phyloP scores from a whole-genome alignment of 1,140 invertebrate species.

The Drosophila bocqueti region DNA sequence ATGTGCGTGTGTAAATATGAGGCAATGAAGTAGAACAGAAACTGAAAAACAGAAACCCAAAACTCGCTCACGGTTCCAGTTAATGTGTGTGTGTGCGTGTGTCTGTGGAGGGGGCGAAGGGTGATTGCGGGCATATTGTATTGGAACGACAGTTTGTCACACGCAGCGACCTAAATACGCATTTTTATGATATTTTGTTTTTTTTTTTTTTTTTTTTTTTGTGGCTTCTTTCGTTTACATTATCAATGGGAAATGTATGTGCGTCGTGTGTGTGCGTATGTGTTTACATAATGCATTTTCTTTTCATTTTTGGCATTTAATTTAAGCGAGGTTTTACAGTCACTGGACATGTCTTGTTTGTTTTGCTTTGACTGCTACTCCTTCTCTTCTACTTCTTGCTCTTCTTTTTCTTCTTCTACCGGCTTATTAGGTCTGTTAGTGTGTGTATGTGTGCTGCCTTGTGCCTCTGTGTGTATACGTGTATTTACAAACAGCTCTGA shows the following conservation, averaged over 20 bases:
- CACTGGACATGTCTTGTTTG: conserved; percentile 14
- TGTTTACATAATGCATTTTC: conserved; percentile 46
- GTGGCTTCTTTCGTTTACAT: conserved; percentile 57
- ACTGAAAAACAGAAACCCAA: conserved; percentile 57
- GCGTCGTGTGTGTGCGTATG: conserved; percentile 8
- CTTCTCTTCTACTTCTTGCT: conserved; percentile 2
- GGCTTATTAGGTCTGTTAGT: conserved; percentile 27
- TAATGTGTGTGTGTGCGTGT: conserved; percentile 21
- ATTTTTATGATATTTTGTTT: conserved; percentile 41
- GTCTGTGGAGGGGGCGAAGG: conserved; percentile 6
- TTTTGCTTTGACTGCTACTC: conserved; percentile 30
- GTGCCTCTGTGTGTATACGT: background rate
- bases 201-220: conserved; percentile 18
- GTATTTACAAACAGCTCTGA: background rate
- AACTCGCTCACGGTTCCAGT: conserved; percentile 26
- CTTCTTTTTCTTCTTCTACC: conserved; percentile 44
- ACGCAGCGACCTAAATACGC: conserved; percentile 71
- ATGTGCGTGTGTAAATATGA: conserved; percentile 41
- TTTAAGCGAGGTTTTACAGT: conserved; percentile 39
- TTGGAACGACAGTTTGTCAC: conserved; percentile 63
- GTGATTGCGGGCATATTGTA: conserved; percentile 34
- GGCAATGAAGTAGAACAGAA: conserved; percentile 71
- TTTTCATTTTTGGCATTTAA: conserved; percentile 12
- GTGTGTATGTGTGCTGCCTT: background rate
- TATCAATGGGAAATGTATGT: conserved; percentile 53